These are phyloP conservation scores for Lymantria dispar DNA, from an alignment of 2,888 invertebrate genomes.

Conservation along the genomic window DNA sequence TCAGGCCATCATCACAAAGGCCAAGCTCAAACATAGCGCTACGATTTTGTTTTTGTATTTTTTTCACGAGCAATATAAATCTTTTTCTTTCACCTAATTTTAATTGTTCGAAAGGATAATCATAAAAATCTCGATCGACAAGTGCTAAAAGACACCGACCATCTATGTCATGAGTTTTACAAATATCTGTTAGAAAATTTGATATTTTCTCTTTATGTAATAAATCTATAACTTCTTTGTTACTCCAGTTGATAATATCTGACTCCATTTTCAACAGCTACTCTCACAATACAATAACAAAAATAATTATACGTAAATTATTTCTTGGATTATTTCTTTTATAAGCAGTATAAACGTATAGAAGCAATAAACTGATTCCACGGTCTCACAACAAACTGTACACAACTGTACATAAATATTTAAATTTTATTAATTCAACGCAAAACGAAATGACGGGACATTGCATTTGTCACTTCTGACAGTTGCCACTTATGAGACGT, in stretches of 20 bases:
- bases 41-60: slow-evolving; percentile 88
- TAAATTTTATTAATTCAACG: slow-evolving; percentile 24
- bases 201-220: slow-evolving; percentile 75
- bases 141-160: slow-evolving; percentile 93
- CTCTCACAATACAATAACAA: slow-evolving; percentile 33
- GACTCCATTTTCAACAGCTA: slow-evolving; percentile 63
- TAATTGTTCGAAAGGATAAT: slow-evolving; percentile 84
- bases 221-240: slow-evolving; percentile 76
- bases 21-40: slow-evolving; percentile 85
- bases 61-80: slow-evolving; percentile 88
- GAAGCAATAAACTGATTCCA: slow-evolving; percentile 32
- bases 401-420: too few species aligned
- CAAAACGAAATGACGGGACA: slow-evolving; percentile 12
- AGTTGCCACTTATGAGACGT: too few species aligned
- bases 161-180: slow-evolving; percentile 85
- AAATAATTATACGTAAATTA: slow-evolving; percentile 21
- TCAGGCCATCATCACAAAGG: slow-evolving; percentile 78
- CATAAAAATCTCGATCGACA: slow-evolving; percentile 91
- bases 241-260: slow-evolving; percentile 73
- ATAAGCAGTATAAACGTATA: slow-evolving; percentile 22
- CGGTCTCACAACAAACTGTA: slow-evolving; percentile 29
- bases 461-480: background rate
- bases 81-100: slow-evolving; percentile 93
- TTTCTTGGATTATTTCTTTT: slow-evolving; percentile 30
- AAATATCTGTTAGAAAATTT: slow-evolving; percentile 61